These are phyloP conservation scores for Hyles lineata DNA, from an alignment of 2,888 invertebrate species.

Conservation along the genomic window DNA sequence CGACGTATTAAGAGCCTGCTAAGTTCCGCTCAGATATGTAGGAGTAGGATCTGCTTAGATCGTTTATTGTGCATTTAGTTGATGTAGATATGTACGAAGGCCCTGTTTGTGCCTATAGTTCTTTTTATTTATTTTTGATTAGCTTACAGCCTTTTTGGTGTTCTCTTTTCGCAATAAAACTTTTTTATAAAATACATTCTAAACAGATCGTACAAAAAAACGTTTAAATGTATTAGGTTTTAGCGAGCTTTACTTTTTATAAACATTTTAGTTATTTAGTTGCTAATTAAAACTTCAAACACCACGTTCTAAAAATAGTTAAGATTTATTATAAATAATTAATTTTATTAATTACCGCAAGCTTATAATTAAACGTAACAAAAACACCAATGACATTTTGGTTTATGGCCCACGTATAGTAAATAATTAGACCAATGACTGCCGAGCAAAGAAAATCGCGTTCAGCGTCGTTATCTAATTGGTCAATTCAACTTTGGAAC, in stretches of 20 bases:
- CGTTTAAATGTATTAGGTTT: too few relatives aligned
- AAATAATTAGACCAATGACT: slow-evolving; percentile 36
- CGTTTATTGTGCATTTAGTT: background rate
- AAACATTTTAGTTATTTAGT: too few relatives aligned
- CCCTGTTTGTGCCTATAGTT: background rate
- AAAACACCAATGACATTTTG: slow-evolving; percentile 33
- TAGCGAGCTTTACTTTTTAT: too few relatives aligned
- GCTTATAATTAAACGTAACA: slow-evolving; percentile 36
- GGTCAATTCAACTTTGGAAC: slow-evolving; percentile 37
- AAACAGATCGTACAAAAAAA: too few relatives aligned
- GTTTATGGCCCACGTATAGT: slow-evolving; percentile 38
- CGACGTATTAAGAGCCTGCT: slow-evolving; percentile 58
- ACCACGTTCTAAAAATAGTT: background rate
- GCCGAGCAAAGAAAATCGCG: slow-evolving; percentile 14
- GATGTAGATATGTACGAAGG: background rate
- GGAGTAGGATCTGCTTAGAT: background rate
- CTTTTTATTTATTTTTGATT: background rate
- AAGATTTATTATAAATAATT: background rate
- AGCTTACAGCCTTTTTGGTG: too few relatives aligned
- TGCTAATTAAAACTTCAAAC: too few relatives aligned
- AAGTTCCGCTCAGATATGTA: slow-evolving; percentile 18
- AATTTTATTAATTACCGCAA: background rate
- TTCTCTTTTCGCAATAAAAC: too few relatives aligned
- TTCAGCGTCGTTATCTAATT: slow-evolving; percentile 27
- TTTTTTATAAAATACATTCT: too few relatives aligned